Conservation (phyloP, 2,797 vertebrate species). For the Pachyuromys duprasi region DNA sequence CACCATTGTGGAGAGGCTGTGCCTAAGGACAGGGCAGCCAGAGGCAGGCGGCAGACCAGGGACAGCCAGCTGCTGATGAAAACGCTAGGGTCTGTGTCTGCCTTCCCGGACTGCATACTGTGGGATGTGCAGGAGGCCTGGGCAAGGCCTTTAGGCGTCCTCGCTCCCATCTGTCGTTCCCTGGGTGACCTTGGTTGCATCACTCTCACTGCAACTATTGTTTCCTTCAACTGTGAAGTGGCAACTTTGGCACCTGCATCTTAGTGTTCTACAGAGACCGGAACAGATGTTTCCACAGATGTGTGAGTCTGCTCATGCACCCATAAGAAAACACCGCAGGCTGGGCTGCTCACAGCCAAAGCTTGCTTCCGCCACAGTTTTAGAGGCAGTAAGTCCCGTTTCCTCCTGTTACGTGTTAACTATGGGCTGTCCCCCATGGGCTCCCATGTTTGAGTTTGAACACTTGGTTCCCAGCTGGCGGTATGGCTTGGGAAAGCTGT, state of each 20-base stretch:
- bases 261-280: not conserved
- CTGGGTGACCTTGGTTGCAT: not conserved
- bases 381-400: not conserved
- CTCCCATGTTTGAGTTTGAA: not conserved
- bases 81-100: not conserved
- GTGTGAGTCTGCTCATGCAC: not conserved
- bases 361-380: not conserved
- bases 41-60: slow-evolving; percentile 15
- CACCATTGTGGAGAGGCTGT: slow-evolving; percentile 4
- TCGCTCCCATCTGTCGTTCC: not conserved
- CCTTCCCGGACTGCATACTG: not conserved
- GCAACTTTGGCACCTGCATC: not conserved
- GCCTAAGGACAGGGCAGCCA: not conserved
- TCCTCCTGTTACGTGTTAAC: not conserved
- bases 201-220: not conserved
- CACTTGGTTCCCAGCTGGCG: not conserved
- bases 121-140: not conserved
- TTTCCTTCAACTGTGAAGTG: not conserved
- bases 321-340: not conserved
- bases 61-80: too few relatives aligned
- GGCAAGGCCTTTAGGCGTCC: not conserved
- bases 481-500: not conserved
- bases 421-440: not conserved
- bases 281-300: not conserved
- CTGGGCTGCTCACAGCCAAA: not conserved